Evolutionary conservation across 1,140 invertebrate genomes (phyloP), one percentile per base, ranked within the genome.

Genomic region (Patella vulgata): DNA sequence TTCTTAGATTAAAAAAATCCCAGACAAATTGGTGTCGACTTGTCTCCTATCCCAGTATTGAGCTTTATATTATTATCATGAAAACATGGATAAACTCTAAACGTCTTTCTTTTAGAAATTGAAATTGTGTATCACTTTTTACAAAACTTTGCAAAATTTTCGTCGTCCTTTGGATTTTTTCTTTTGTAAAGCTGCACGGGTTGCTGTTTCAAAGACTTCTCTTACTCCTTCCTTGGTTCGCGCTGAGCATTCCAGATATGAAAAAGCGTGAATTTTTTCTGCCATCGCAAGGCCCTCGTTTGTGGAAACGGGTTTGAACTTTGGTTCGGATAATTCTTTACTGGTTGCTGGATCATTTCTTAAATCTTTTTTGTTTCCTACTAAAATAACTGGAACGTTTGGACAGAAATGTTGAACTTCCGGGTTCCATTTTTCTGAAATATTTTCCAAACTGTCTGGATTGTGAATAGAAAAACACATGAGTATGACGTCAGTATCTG

Each of bases 171-270:
- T n/a, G n/a, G n/a, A n/a, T n/a, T 75, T 76, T 57, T 73, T 77
- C 17, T 94, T 93, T 89, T 97, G 95, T 84, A 99, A 87, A 77
- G 97, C 97, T 82, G 97, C 97, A 80, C 95, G 89, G 58, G 97
- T 99, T 73, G 97, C 97, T 73, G 95, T 98, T 89, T n/a, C n/a
- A n/a, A n/a, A n/a, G n/a, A n/a, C n/a, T n/a, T n/a, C n/a, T n/a
- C n/a, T n/a, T n/a, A n/a, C 96, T 78, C 97, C 97, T 82, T 99
- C 97, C 90, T 99, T 99, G 84, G 95, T 99, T 86, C 99, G 99
- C 77, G 97, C 97, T 54, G 96, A 99, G 87, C 97, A 99, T 88
- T 99, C 97, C 69, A 99, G 89, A 88, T 99, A 99, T 59, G 94
- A 95, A 84, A 96, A 99, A 62, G 97, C 97, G 85, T 71, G 97